These are phyloP conservation scores for Pomatorhinus ruficollis DNA, from an alignment of 2,113 vertebrate genomes.

Conservation along the genomic window DNA sequence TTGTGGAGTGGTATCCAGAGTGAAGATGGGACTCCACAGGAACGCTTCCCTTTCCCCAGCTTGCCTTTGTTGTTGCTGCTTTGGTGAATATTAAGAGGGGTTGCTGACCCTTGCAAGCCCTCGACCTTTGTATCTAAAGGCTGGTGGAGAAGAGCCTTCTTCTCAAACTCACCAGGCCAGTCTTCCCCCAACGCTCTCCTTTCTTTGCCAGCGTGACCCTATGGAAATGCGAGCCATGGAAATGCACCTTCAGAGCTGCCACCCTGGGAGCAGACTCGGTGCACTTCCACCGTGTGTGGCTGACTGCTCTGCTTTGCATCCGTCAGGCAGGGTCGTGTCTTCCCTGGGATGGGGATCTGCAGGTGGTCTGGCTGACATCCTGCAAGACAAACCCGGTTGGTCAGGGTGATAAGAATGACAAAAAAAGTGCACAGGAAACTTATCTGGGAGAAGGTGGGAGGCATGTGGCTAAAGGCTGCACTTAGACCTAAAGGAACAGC, in stretches of 20 bases:
- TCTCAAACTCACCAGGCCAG: neutral
- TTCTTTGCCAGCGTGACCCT: conserved; percentile 11
- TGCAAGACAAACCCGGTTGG: neutral
- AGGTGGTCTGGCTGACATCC: neutral
- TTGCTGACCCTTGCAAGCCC: conserved; percentile 64
- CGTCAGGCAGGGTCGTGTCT: neutral
- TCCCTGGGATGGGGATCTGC: neutral
- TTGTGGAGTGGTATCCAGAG: conserved; percentile 62
- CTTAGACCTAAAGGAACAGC: neutral
- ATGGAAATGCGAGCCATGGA: conserved; percentile 51
- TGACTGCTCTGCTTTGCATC: neutral
- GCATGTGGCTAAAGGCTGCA: neutral
- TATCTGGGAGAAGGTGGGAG: neutral
- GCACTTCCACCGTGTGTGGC: neutral
- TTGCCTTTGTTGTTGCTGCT: conserved; percentile 56
- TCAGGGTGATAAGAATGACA: neutral
- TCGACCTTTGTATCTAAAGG: conserved; percentile 57
- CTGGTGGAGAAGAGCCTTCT: conserved; percentile 40
- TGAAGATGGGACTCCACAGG: conserved; percentile 63
- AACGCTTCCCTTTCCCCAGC: conserved; percentile 66
- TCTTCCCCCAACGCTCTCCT: neutral
- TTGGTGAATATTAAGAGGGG: conserved; percentile 65
- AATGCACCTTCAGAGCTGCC: conserved; percentile 31
- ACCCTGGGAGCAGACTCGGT: neutral
- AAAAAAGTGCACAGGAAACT: neutral